Base-by-base conservation (phyloP, 2,888 invertebrate species). In the Ramazzottius varieornatus region DNA sequence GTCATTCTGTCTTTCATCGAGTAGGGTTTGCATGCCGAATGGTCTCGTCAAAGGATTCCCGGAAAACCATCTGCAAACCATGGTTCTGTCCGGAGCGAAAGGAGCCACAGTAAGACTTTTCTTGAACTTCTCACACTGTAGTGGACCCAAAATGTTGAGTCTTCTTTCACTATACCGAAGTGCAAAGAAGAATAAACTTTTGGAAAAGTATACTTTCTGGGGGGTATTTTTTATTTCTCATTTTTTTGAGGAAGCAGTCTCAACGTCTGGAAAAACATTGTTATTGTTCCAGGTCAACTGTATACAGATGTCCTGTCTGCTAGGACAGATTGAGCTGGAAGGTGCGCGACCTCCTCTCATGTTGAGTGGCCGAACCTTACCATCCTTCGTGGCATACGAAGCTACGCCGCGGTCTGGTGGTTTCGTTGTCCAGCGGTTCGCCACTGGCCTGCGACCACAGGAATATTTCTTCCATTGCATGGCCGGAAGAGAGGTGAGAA, bases 391-490 rank as follows among this genome's bases (percentile, higher is more conserved):
- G 1, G 82, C 86, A 0, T 91, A 86, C 71, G 92, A 94, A 72
- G 82, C 86, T 8, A 82, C 86, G 0, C 92, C 94, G 0, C 81
- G 88, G 73, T 88, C 94, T 0, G 93, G 98, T 8, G 98, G 98
- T 0, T 99, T 92, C 73, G 88, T 98, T 66, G 88, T 88, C 70
- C 90, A 91, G 0, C 82, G 98, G 13, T 99, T 98, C 74, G 84
- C 96, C 83, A 94, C 96, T 0, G 98, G 98, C n/a, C 90, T 99
- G 70, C 83, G 87, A 72, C 93, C 94, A 0, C 93, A 92, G 77
- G 96, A 98, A 73, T 93, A 93, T 75, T 98, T 93, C 79, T 96
- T 94, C 78, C 96, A 99, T 81, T 96, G 96, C 73, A 99, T 99
- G 96, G 98, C 98, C 66, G 98, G 98, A 66, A 83, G 98, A 76